Evolutionary conservation across 2,888 invertebrate genomes (phyloP), one percentile per base, ranked within the genome.

Genomic region (Epinotia nisella): DNA sequence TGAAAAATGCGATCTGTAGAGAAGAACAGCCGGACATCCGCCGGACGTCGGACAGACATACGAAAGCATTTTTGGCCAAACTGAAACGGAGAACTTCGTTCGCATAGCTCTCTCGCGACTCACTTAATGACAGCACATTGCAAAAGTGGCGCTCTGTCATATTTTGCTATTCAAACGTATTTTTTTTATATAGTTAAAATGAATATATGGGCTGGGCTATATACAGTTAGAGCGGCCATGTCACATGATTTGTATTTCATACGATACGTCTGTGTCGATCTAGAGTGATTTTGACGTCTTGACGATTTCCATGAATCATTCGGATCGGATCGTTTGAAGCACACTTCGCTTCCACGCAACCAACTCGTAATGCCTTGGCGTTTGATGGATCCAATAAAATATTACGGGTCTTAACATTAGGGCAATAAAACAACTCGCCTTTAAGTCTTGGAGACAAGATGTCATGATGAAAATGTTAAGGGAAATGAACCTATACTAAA

Each of bases 251-350:
- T 45, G 15, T 15, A 49, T 49, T n/a, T n/a, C 7, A 13, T 2
- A 15, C 49, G 10, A 62, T 49, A 62, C 15, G 15, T 13, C 39
- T 55, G n/a, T 55, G 21, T 55, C 19, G 19, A 39, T 21, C 19
- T 55, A 19, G 39, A 65, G 55, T 55, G 39, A 10, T 65, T 19
- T 19, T 55, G 64, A 65, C 65, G 17, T 55, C 10, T 65, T 65
- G 51, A 65, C 15, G 55, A 66, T 55, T 55, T 66, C 41, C 21
- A 41, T 66, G 19, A 65, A 55, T 56, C 11, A 55, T 64, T 49
- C 53, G 17, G 35, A 53, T 49, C 53, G 17, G 35, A 53, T 53
- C 49, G 24, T 51, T 29, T 1, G 65, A 21, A 21, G 41, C 55
- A 21, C 53, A 55, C 65, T 53, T 19, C 55, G 21, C 21, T 55